These are phyloP conservation scores for Molossus molossus DNA, from an alignment of 2,797 vertebrate genomes.

Conservation along the genomic window DNA sequence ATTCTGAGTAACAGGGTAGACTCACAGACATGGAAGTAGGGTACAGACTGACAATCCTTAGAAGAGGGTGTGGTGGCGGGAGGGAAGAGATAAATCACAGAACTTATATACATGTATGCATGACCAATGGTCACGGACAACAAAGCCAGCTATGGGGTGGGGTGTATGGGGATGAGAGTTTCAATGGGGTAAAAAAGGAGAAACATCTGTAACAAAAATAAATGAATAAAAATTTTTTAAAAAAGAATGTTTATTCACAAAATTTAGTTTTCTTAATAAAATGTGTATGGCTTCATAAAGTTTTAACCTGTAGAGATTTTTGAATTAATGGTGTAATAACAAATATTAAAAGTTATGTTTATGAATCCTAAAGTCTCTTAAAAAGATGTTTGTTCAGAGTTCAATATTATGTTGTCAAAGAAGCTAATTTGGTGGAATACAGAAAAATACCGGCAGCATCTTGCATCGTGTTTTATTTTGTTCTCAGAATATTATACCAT, in stretches of 20 bases:
- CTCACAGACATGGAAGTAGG: no score
- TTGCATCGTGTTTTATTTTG: not conserved
- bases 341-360: constrained; percentile 41
- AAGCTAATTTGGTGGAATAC: not conserved
- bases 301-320: constrained; percentile 61
- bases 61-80: no score
- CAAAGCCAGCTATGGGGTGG: no score
- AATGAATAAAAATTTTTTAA: no score
- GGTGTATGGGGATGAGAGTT: no score
- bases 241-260: not conserved
- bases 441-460: not conserved
- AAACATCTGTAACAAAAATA: no score
- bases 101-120: no score
- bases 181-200: no score
- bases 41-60: no score
- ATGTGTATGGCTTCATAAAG: constrained; percentile 55
- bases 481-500: not conserved
- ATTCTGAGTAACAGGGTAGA: no score
- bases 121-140: no score
- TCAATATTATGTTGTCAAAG: constrained; percentile 11
- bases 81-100: no score
- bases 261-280: constrained; percentile 78
- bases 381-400: not conserved
- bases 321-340: constrained; percentile 37
- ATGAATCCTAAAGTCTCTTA: not conserved